A percentile compares a stretch with the other conserved stretches of the same genome.
Conservation (phyloP, 2,113 vertebrate species). For the Pogona vitticeps region DNA sequence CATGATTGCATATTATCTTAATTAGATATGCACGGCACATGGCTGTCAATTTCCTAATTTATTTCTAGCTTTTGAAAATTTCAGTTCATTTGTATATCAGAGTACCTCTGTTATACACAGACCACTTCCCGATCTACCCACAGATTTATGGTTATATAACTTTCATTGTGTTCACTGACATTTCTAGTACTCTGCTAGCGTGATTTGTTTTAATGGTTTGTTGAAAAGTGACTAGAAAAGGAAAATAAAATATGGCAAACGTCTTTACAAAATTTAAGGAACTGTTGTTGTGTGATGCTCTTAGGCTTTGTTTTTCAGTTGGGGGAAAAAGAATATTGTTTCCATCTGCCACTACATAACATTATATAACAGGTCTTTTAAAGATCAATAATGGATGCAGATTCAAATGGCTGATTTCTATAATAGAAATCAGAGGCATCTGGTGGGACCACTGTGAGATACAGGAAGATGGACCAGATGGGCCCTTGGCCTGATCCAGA, state of each 20-base stretch:
- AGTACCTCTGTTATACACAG: conserved; percentile 20
- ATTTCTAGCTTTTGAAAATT: conserved; percentile 7
- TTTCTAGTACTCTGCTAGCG: background rate
- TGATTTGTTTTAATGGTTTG: conserved; percentile 26
- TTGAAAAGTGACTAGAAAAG: conserved; percentile 30
- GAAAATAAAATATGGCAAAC: conserved; percentile 34
- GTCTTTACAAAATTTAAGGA: conserved; percentile 40
- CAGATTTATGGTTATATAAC: conserved; percentile 35
- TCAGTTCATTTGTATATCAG: conserved; percentile 24
- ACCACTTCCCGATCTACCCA: conserved; percentile 2
- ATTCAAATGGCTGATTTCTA: background rate
- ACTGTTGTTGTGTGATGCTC: background rate
- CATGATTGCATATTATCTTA: background rate
- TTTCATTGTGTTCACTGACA: conserved; percentile 28
- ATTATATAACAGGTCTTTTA: background rate
- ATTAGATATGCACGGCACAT: conserved; percentile 21
- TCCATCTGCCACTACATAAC: background rate
- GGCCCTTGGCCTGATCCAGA: too few relatives aligned
- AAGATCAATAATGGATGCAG: background rate
- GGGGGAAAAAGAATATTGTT: background rate
- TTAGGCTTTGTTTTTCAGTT: background rate
- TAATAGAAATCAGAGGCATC: background rate
- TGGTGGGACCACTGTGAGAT: too few relatives aligned
- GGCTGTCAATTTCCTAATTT: conserved; percentile 36
- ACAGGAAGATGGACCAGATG: too few relatives aligned